Base-by-base conservation (phyloP, 2,113 vertebrate species). In the Acanthochromis polyacanthus region DNA sequence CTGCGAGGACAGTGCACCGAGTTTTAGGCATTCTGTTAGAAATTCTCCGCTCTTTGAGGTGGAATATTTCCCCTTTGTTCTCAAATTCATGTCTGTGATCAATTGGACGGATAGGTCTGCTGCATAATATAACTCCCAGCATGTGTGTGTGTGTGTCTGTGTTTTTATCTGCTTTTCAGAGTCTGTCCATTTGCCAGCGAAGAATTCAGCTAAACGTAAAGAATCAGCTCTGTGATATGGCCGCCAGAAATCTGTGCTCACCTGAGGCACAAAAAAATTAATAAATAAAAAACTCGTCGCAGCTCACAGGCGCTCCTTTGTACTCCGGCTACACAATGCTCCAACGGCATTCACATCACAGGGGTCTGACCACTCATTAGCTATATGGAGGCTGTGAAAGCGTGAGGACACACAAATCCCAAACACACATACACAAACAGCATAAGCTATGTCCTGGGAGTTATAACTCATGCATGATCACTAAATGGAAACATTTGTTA, bases 401-500 rank as follows among this genome's bases (percentile, higher is more conserved):
- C 16, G 30, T 28, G 53, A 75, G 73, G 55, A 72, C 85, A 75
- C 69, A 83, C 60, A 87, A 2, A 79, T 7, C 46, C 52, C 40
- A 43, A 3, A 43, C 12, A 43, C 2, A 64, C 36, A 16, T 62
- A 61, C 75, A 17, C 64, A 73, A 66, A 80, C 38, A 11, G 61
- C 15, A 38, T 32, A 58, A 81, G 65, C 67, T 62, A 63, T 78
- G 84, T 88, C 84, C 80, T 84, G 62, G 64, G 87, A 89, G 88
- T 85, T 81, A 91, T 91, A 90, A 92, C 84, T 92, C 88, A 93
- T 93, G 89, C 88, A 93, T 88, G 92, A 91, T 85, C 89, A 83
- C 86, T 89, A 93, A 93, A 93, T 84, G 90, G 84, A 89, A 89
- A 85, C 90, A 91, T 94, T 93, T 90, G 86, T 92, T 89, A 90